Evolutionary conservation across 2,113 vertebrate genomes (phyloP).

Genomic region (Lophius piscatorius): DNA sequence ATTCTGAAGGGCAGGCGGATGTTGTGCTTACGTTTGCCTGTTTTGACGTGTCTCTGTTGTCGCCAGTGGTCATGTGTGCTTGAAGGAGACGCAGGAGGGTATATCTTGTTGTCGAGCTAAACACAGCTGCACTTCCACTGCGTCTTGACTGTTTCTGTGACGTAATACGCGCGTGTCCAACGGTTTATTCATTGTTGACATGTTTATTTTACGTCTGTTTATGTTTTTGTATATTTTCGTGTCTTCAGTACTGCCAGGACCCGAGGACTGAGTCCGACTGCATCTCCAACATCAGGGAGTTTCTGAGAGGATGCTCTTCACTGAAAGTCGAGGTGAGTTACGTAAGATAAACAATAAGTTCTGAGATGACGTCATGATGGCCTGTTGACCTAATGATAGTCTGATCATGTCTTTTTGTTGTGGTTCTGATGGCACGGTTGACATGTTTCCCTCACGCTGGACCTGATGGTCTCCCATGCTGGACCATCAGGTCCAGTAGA

Average conservation of each 20-base stretch:
- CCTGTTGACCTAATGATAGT: too few relatives aligned
- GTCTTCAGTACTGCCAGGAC: constrained; percentile 87
- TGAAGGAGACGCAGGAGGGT: constrained; percentile 55
- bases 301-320: constrained; percentile 87
- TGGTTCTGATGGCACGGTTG: too few relatives aligned
- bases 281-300: constrained; percentile 88
- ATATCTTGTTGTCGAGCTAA: constrained; percentile 46
- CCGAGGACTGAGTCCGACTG: constrained; percentile 91
- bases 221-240: constrained; percentile 49
- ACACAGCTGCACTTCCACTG: too few relatives aligned
- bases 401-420: too few relatives aligned
- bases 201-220: constrained; percentile 4
- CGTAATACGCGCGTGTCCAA: too few relatives aligned
- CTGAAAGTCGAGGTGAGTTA: constrained; percentile 93
- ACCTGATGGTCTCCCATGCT: too few relatives aligned
- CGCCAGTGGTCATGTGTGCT: constrained; percentile 48
- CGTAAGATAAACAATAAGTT: too few relatives aligned
- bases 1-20: constrained; percentile 62
- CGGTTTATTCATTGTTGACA: too few relatives aligned
- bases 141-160: neutral
- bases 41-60: constrained; percentile 32
- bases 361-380: too few relatives aligned
- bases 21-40: constrained; percentile 9
- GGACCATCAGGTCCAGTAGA: too few relatives aligned
- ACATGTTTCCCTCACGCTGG: too few relatives aligned